phyloP scores from a whole-genome alignment of 2,113 vertebrate species.

The Spheniscus mendiculus region DNA sequence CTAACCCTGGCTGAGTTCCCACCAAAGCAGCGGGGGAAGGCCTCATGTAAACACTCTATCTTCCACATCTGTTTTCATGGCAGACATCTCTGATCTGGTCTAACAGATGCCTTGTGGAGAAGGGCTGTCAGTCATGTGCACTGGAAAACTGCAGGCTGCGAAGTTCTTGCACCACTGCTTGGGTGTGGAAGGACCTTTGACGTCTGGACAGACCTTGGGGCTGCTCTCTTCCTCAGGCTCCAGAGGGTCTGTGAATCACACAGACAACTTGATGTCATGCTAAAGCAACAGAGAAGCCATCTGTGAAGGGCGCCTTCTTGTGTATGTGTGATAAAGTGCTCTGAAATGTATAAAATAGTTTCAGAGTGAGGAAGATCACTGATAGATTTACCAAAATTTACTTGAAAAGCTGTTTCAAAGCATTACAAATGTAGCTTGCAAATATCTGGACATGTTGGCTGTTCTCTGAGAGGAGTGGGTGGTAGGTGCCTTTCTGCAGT shows the following conservation, averaged over 20 bases:
- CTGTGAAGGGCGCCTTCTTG: not conserved
- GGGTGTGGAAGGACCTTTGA: not conserved
- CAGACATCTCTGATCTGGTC: not conserved
- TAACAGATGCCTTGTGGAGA: not conserved
- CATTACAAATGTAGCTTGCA: not conserved
- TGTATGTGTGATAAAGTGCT: not conserved
- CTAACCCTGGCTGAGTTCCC: not conserved
- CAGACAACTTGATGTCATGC: not conserved
- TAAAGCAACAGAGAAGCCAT: not conserved
- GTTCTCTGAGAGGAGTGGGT: not conserved
- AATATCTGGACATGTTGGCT: not conserved
- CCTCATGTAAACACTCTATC: not conserved
- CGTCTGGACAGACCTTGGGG: not conserved
- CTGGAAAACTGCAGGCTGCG: not conserved
- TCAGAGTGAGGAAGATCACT: not conserved
- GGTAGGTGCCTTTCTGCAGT: not conserved
- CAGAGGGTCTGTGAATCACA: not conserved
- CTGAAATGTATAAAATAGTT: not conserved
- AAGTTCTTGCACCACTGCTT: not conserved
- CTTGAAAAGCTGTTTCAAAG: not conserved
- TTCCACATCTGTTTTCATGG: not conserved
- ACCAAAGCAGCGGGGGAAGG: not conserved
- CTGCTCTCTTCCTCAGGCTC: not conserved
- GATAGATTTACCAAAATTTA: not conserved
- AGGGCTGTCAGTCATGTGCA: not conserved